Percentiles rank a stretch among this genome's conserved stretches.
Evolutionary conservation across 2,113 vertebrate genomes (phyloP).

Genomic region (Amphiprion ocellaris): DNA sequence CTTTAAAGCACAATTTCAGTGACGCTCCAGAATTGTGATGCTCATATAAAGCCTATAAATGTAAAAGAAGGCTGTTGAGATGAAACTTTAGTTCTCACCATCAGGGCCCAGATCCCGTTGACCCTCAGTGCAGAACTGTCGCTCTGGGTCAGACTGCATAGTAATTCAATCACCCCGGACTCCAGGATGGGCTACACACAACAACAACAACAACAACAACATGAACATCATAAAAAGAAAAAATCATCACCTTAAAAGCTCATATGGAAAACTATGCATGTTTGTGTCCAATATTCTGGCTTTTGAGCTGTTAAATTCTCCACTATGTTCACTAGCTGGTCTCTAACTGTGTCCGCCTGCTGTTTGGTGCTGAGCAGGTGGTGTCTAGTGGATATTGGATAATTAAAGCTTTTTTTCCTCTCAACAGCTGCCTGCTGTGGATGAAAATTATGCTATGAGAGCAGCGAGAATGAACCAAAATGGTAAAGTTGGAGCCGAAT

Average conservation of each 20-base stretch:
- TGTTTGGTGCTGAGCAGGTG: no score
- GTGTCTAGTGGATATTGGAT: not conserved
- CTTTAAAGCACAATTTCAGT: not conserved
- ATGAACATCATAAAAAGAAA: not conserved
- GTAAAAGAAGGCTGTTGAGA: not conserved
- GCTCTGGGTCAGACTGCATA: conserved; percentile 98
- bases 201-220: not conserved
- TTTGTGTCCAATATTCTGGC: not conserved
- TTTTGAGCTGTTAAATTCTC: not conserved
- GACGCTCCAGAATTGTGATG: no score
- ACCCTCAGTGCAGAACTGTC: conserved; percentile 97
- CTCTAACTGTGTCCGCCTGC: not conserved
- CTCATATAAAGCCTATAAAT: not conserved
- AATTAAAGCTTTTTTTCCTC: no score
- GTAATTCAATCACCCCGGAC: conserved; percentile 97
- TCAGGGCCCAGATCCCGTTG: conserved; percentile 99
- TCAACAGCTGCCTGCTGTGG: no score
- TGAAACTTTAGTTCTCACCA: conserved; percentile 85
- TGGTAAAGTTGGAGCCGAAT: not conserved
- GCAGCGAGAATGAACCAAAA: not conserved
- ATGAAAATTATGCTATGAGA: no score
- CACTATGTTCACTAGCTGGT: not conserved
- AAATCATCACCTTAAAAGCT: no score
- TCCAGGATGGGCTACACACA: conserved; percentile 94
- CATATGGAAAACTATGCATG: no score